Evolutionary conservation across 2,797 vertebrate species (phyloP), one percentile per base, ranked within the genome.

Genomic region (Malurus splendens): DNA sequence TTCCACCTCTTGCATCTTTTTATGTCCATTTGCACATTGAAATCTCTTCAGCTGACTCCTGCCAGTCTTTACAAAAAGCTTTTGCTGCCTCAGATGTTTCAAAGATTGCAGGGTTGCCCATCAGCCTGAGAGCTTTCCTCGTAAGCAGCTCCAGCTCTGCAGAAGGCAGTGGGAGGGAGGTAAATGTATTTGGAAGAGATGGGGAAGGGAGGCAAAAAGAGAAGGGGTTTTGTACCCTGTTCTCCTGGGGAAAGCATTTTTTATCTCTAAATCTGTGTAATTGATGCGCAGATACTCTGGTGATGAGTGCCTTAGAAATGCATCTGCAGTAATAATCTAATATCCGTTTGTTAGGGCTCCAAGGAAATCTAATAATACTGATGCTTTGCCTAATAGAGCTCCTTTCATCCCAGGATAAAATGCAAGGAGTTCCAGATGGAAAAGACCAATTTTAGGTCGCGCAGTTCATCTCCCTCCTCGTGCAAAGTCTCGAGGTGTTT

Each of bases 281-380:
- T 94, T 95, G 95, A 93, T 93, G 92, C 85, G 81, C 88, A 93
- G 88, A 89, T 94, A 95, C 86, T 92, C 85, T 83, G 85, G 88
- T 80, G 94, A 90, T 67, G 90, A 96, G 92, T 86, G 94, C 90
- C 90, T 96, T 91, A 92, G 94, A 94, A 95, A 95, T 85, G 82
- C 92, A 94, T 93, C 90, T 93, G 90, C 90, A 79, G 90, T 94
- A 95, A 95, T 96, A 96, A 96, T 92, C 94, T 95, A 95, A 95
- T 95, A 95, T 94, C 95, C 78, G n/a, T 95, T 87, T 94, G 94
- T 96, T 96, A 95, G 94, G 93, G 85, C 95, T 95, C 94, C 82
- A 70, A 95, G 95, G 93, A 95, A 93, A 95, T 96, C 94, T 94
- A 94, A 95, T 96, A 95, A 95, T 75, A 82, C 94, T 23, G 52